Evolutionary conservation across 1,140 invertebrate species (phyloP), one percentile per base, ranked within the genome.

Genomic region (Drosophila watanabei): DNA sequence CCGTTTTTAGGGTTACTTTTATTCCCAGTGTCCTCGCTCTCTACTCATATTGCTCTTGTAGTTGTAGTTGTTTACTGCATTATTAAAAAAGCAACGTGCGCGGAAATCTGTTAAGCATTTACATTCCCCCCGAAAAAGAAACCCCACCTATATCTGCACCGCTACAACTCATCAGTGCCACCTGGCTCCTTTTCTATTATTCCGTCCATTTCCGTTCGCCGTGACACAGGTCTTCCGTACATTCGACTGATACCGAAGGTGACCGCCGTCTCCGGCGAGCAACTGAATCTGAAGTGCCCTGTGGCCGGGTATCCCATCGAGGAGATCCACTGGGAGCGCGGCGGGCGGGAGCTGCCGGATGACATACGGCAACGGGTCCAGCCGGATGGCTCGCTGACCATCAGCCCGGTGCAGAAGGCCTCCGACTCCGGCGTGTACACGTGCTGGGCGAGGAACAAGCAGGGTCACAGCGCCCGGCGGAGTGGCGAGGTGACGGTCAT

Each of bases 221-320:
- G 18, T 63, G 54, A 57, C 20, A 37, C 87, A 97, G 97, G 97
- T 87, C 95, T 97, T 76, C 97, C 97, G 0, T 97, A 97, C 90
- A 97, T 98, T 49, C 94, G 97, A 48, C 94, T 96, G 14, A 97
- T 98, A 92, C 95, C 96, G 2, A 97, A 98, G 93, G 95, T 98
- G 51, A 98, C 97, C 30, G 97, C 97, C 2, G 96, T 98, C 7
- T 97, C 97, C 2, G 97, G 97, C 37, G 96, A 97, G 92, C 95
- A 95, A 54, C 94, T 98, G 57, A 94, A 95, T 49, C 94, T 98
- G 18, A 96, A 97, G 86, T 98, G 97, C 94, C 97, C 97, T 9
- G 97, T 97, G 0, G 97, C 97, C 7, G 93, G 97, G 5, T 97
- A 97, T 93, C 97, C 97, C 9, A 96, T 98, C 65, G 95, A 96